Base-by-base conservation (phyloP, 2,113 vertebrate species). In the Lasiurus borealis region DNA sequence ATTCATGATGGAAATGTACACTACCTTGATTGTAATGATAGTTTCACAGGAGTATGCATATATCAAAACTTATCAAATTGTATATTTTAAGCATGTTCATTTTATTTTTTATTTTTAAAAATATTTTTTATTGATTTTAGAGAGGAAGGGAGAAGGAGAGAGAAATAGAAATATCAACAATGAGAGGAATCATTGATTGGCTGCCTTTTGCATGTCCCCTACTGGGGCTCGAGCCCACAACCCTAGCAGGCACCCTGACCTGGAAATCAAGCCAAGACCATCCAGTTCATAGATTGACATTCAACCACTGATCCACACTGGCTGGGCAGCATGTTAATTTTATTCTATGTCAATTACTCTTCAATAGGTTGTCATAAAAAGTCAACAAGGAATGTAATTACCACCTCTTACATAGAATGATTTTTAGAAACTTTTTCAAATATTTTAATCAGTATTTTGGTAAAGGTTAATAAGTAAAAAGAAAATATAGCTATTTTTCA, bases 391-490 rank as follows among this genome's bases (percentile, higher is more conserved):
- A 75, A 36, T 88, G 6, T 23, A 62, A 88, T 96, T 86, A 89
- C 2, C 8, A 77, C 14, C 11, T 19, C 8, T 78, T 87, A 81
- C 31, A 89, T 8, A 71, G 19, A 77, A 44, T 13, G 2, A 88
- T 27, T 72, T 46, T 88, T n/a, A 85, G 27, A 34, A 88, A 75
- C 5, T 9, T 90, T 92, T 90, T n/a, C 46, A 94, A 90, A 88
- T 88, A 85, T 77, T 88, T 71, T 64, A 92, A 91, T 94, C n/a
- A 94, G n/a, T 89, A 91, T 62, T 21, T 69, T 94, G 27, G 14
- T 88, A 4, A 92, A 90, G 46, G 85, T 48, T 84, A 73, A 94
- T 81, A 81, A 78, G 64, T 1, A 91, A 73, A 59, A 84, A 81
- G 64, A 92, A 90, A 96, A 66, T 8, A 6, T 31, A 84, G 9